Percentiles rank a stretch among this genome's conserved stretches.
Evolutionary conservation across 2,113 vertebrate species (phyloP).

Genomic region (Limnothrissa miodon): DNA sequence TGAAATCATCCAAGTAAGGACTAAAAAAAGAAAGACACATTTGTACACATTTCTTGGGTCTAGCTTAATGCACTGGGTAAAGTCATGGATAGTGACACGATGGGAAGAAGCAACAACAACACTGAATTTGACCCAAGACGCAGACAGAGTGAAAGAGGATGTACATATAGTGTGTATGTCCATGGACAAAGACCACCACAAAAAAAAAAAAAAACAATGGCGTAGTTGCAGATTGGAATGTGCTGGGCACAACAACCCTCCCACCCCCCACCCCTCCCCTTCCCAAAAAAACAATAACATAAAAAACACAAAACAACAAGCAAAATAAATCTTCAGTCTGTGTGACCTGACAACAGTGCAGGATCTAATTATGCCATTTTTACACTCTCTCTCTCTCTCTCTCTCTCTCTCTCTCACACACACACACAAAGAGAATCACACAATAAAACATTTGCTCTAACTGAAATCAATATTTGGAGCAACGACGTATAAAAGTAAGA

Average conservation of each 20-base stretch:
- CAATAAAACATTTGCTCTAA: constrained; percentile 40
- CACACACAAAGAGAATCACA: constrained; percentile 32
- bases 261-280: constrained; percentile 20
- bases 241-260: constrained; percentile 57
- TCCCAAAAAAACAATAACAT: constrained; percentile 38
- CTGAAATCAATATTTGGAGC: constrained; percentile 44
- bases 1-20: not conserved
- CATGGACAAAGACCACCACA: not conserved
- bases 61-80: constrained; percentile 56
- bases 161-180: constrained; percentile 22
- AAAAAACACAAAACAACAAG: constrained; percentile 19
- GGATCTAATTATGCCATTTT: not conserved
- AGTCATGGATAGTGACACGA: constrained; percentile 22
- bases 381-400: not conserved
- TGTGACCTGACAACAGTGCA: not conserved
- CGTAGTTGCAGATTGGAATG: constrained; percentile 63
- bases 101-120: not conserved
- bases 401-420: constrained; percentile 33
- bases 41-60: constrained; percentile 48
- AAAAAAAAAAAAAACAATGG: not conserved
- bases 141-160: not conserved
- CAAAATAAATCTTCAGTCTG: not conserved
- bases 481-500: constrained; percentile 26
- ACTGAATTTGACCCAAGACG: not conserved
- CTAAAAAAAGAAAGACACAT: constrained; percentile 8